Conservation (phyloP, 2,113 vertebrate species). For the Hydrochoerus hydrochaeris region DNA sequence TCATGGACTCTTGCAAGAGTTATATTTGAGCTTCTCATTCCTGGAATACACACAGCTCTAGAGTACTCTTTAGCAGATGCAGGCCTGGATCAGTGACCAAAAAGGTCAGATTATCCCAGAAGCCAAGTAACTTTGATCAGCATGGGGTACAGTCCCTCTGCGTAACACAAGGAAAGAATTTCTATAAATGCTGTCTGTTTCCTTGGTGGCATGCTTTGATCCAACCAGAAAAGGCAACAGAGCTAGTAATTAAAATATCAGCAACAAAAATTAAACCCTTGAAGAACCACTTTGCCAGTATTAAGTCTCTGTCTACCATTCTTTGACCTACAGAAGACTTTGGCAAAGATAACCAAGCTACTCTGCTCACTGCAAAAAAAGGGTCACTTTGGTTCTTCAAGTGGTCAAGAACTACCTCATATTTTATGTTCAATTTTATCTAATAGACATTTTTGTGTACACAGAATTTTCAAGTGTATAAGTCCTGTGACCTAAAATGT, state of each 20-base stretch:
- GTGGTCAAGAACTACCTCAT: not conserved
- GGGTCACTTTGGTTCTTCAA: not conserved
- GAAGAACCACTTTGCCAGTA: not conserved
- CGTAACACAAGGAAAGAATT: not conserved
- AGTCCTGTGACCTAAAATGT: not conserved
- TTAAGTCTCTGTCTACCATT: not conserved
- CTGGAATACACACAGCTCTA: not conserved
- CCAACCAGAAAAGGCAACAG: not conserved
- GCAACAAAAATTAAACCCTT: not conserved
- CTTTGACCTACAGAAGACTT: not conserved
- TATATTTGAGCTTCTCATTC: not conserved
- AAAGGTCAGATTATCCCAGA: not conserved
- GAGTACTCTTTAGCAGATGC: not conserved
- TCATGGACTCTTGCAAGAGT: not conserved
- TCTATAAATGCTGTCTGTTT: not conserved
- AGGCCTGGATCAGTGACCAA: conserved; percentile 39
- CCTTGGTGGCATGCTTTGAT: not conserved
- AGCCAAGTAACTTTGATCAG: conserved; percentile 5
- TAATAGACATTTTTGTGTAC: not conserved
- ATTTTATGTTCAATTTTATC: not conserved
- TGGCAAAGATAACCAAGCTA: not conserved
- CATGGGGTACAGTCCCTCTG: not conserved
- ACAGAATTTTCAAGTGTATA: not conserved
- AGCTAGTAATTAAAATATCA: not conserved
- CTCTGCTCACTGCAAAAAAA: not conserved